Evolutionary conservation across 2,113 vertebrate species (phyloP).

Genomic region (Nothoprocta pentlandii): DNA sequence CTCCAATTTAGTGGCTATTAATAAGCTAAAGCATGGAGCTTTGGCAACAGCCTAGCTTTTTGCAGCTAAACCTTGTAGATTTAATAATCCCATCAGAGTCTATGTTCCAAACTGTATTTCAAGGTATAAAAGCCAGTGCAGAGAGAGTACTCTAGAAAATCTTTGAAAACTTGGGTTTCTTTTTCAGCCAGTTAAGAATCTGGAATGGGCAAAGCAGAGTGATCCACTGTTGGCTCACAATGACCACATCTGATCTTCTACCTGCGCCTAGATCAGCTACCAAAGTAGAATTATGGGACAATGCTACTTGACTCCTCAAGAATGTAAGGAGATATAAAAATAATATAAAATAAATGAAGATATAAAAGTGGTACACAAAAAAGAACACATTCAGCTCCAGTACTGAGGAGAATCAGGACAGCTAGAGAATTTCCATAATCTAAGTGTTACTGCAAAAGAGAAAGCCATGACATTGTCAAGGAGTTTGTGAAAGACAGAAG

Average conservation of each 20-base stretch:
- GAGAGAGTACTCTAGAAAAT: slow-evolving; percentile 9
- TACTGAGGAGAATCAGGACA: background rate
- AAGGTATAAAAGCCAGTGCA: slow-evolving; percentile 52
- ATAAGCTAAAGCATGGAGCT: slow-evolving; percentile 51
- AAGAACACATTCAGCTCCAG: background rate
- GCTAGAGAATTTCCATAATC: background rate
- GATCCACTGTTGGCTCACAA: background rate
- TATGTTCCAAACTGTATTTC: slow-evolving; percentile 65
- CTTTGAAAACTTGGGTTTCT: slow-evolving; percentile 1
- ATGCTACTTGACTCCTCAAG: background rate
- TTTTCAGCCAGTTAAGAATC: background rate
- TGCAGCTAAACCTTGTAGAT: slow-evolving; percentile 61
- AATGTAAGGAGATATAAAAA: background rate
- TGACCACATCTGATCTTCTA: background rate
- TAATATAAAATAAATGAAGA: background rate
- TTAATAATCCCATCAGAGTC: slow-evolving; percentile 73
- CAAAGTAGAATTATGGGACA: background rate
- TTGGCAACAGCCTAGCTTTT: slow-evolving; percentile 55
- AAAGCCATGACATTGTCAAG: background rate
- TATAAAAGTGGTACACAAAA: background rate
- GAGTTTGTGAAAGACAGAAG: background rate
- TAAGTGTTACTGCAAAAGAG: background rate
- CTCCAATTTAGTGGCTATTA: slow-evolving; percentile 70
- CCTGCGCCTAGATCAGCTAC: background rate
- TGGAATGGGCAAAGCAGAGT: background rate